These are phyloP conservation scores for Nibea albiflora DNA, from an alignment of 2,113 vertebrate genomes.

Conservation along the genomic window DNA sequence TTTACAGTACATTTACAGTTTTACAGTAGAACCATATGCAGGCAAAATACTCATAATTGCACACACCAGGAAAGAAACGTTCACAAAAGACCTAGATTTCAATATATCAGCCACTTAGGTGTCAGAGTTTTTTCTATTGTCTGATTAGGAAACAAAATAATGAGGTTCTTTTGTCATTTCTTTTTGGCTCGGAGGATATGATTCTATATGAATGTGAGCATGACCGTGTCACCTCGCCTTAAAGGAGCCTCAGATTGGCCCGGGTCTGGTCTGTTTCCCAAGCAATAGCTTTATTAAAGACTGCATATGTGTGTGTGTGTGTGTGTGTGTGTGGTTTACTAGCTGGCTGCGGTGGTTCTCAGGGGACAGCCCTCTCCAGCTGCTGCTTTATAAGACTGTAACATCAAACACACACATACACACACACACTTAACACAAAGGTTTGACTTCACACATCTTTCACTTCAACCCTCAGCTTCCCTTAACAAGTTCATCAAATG, in stretches of 20 bases:
- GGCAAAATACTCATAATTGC: constrained; percentile 46
- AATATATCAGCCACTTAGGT: neutral
- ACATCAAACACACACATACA: constrained; percentile 79
- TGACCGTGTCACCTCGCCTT: constrained; percentile 63
- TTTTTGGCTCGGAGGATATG: constrained; percentile 19
- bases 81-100: constrained; percentile 30
- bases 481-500: constrained; percentile 75
- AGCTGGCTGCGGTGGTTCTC: constrained; percentile 74
- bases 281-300: constrained; percentile 79
- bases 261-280: constrained; percentile 69
- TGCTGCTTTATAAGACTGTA: constrained; percentile 81
- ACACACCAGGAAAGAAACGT: constrained; percentile 21
- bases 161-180: constrained; percentile 44
- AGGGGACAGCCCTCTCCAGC: constrained; percentile 80
- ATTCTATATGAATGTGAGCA: constrained; percentile 45
- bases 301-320: constrained; percentile 52
- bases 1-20: constrained; percentile 71
- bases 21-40: constrained; percentile 74
- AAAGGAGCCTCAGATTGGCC: constrained; percentile 55
- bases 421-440: constrained; percentile 64
- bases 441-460: constrained; percentile 72
- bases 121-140: constrained; percentile 6
- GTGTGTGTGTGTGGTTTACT: constrained; percentile 72
- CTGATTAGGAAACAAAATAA: constrained; percentile 26
- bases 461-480: constrained; percentile 51